Base-by-base conservation (phyloP, 2,888 invertebrate genomes). In the Tillus elongatus region DNA sequence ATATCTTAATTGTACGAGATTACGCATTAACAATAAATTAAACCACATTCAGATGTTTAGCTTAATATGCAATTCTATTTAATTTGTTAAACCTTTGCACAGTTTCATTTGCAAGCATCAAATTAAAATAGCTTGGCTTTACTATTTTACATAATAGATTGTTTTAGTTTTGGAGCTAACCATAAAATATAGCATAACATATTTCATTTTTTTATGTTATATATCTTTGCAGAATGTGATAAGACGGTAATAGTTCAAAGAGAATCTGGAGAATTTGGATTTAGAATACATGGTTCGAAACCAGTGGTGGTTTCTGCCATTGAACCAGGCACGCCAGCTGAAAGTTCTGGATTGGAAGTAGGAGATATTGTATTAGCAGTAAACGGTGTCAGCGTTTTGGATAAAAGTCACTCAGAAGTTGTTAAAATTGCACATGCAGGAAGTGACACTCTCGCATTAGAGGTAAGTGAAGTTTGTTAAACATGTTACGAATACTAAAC, bases 261-360 rank as follows among this genome's bases (percentile, higher is more conserved):
- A 35, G 83, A 85, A 51, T 79, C 82, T 13, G 88, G 88, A 24
- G 93, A 92, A 60, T 95, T 92, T 61, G 93, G 93, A 9, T 92
- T 96, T 64, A 79, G 95, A 42, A 92, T 96, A 57, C 90, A 93
- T 54, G 93, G 93, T 14, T 89, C 90, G 40, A 87, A 89, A 56
- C 95, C 95, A 1, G 92, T 93, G n/a, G 90, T 93, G 9, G 91
- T 95, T 15, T 92, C 93, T 2, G 90, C 90, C 12, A 91, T 95
- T 49, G 93, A 93, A 67, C 84, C 87, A 19, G 90, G 88, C 49
- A 93, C 93, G 1, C 90, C 93, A 0, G 93, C 95, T 0, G 92
- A 92, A 65, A 81, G 77, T 37, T 90, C 88, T 3, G 93, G 93
- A 0, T 68, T 95, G 35, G 88, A 90, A 71, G 88, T 93, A 30